Evolutionary conservation across 2,113 vertebrate genomes (phyloP).

Genomic region (Gobiocypris rarus): DNA sequence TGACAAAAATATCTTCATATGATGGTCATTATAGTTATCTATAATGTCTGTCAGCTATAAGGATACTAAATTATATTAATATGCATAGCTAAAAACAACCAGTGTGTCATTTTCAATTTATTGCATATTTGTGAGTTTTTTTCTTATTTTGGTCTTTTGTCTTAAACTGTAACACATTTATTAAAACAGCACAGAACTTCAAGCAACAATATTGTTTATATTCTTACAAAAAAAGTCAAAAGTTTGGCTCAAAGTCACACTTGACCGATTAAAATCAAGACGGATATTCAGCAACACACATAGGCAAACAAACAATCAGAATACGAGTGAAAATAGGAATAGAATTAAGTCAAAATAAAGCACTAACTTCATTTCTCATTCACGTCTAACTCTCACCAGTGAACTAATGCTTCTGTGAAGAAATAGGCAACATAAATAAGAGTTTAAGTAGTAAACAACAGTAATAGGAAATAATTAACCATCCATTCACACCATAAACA

Average conservation of each 20-base stretch:
- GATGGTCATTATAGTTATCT: not conserved
- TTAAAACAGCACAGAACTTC: not conserved
- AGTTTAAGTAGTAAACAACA: not conserved
- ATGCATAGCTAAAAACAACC: not conserved
- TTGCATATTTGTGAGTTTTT: not conserved
- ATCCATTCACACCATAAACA: slow-evolving; percentile 43
- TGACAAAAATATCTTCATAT: not conserved
- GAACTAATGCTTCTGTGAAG: slow-evolving; percentile 20
- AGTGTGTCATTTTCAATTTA: not conserved
- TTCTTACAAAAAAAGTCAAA: slow-evolving; percentile 50
- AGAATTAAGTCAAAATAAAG: not conserved
- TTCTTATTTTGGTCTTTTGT: not conserved
- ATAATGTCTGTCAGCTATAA: not conserved
- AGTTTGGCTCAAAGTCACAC: slow-evolving; percentile 28
- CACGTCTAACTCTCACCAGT: not conserved
- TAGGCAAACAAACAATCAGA: not conserved
- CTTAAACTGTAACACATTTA: not conserved
- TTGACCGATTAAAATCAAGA: not conserved
- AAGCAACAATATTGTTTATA: slow-evolving; percentile 30
- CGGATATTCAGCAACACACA: slow-evolving; percentile 1
- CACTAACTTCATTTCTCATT: slow-evolving; percentile 9
- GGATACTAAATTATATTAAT: not conserved
- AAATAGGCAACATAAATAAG: slow-evolving; percentile 24
- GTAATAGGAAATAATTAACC: not conserved
- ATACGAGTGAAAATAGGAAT: not conserved